Evolutionary conservation across 2,113 vertebrate species (phyloP).

Genomic region (Girardinichthys multiradiatus): DNA sequence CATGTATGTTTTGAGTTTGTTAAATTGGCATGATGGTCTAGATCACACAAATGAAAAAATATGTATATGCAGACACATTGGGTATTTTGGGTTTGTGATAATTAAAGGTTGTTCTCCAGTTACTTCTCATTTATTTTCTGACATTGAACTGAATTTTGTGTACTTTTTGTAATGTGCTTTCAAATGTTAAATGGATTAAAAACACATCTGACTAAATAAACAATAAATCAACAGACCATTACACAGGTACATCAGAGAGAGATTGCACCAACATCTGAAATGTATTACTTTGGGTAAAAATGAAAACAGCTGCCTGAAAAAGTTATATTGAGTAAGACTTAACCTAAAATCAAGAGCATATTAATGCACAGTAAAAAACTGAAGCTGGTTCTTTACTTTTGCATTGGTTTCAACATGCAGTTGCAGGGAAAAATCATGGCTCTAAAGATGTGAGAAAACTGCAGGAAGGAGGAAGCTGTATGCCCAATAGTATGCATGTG

Average conservation of each 20-base stretch:
- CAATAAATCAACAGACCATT: background rate
- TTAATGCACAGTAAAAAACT: background rate
- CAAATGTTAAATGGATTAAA: background rate
- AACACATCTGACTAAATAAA: background rate
- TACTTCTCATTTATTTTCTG: background rate
- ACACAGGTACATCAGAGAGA: background rate
- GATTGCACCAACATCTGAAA: background rate
- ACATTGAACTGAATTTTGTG: background rate
- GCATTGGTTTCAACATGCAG: background rate
- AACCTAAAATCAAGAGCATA: background rate
- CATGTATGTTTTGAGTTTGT: background rate
- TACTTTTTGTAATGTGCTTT: background rate
- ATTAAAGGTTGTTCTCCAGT: background rate
- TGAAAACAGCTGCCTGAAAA: background rate
- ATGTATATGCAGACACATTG: too few relatives aligned
- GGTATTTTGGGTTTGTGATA: background rate
- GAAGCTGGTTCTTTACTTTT: background rate
- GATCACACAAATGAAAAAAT: background rate
- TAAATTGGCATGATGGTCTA: background rate
- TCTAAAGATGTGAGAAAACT: constrained; percentile 34
- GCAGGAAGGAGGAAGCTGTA: constrained; percentile 45
- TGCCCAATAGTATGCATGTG: background rate
- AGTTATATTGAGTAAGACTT: background rate
- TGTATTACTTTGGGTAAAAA: background rate
- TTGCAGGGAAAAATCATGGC: background rate